These are phyloP conservation scores for Malurus elegans DNA, from an alignment of 2,113 vertebrate genomes.

Conservation along the genomic window DNA sequence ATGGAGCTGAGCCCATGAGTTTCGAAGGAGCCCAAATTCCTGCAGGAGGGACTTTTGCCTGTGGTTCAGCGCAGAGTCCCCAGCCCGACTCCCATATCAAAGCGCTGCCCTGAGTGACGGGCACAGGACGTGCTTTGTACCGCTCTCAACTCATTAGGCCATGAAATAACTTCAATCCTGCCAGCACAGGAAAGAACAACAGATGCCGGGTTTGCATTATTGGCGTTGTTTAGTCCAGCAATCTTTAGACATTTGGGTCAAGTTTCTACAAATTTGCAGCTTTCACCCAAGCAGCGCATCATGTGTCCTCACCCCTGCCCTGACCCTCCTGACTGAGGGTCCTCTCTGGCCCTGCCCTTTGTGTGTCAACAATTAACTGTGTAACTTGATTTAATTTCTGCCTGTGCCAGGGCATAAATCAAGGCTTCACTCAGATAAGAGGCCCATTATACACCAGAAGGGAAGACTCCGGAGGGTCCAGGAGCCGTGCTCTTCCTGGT, in stretches of 20 bases:
- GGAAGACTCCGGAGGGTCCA: not conserved
- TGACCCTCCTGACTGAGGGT: constrained; percentile 64
- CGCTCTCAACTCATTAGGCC: constrained; percentile 79
- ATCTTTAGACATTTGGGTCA: constrained; percentile 76
- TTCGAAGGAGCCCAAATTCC: constrained; percentile 58
- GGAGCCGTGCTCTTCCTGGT: rapidly evolving
- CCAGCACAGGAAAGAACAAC: constrained; percentile 75
- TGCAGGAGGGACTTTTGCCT: constrained; percentile 70
- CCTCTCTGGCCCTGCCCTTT: constrained; percentile 51
- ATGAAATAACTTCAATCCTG: constrained; percentile 78
- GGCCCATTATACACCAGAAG: not conserved
- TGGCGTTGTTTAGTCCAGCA: constrained; percentile 64
- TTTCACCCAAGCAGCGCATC: constrained; percentile 60
- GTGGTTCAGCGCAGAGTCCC: constrained; percentile 55
- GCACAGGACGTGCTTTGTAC: constrained; percentile 72
- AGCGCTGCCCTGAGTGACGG: constrained; percentile 74
- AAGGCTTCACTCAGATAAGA: constrained; percentile 17
- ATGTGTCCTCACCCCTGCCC: constrained; percentile 43
- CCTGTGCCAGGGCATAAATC: constrained; percentile 22
- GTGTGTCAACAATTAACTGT: constrained; percentile 62
- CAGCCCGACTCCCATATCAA: constrained; percentile 74
- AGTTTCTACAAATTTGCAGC: constrained; percentile 75
- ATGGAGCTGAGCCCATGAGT: not conserved
- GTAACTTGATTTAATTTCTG: constrained; percentile 63
- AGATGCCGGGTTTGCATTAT: constrained; percentile 76